These are phyloP conservation scores for Bombus superbus DNA, from an alignment of 1,140 invertebrate species.

Conservation along the genomic window DNA sequence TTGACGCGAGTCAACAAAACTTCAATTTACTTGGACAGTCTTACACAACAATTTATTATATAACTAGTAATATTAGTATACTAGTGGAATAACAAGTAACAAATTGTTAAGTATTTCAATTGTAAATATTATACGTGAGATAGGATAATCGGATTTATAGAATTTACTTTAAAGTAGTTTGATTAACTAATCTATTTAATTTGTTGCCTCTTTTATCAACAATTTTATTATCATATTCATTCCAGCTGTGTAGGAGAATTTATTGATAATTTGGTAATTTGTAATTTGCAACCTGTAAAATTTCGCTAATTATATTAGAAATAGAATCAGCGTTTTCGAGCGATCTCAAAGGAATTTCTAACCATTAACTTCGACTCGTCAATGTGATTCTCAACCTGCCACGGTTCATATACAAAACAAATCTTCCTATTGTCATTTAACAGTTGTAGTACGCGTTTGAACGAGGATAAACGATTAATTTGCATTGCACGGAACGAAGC, in stretches of 20 bases:
- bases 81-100: neutral
- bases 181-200: no score
- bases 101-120: neutral
- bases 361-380: neutral
- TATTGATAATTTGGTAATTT: no score
- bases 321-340: neutral
- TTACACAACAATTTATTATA: neutral
- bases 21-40: neutral
- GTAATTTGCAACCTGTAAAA: no score
- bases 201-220: no score
- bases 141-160: neutral
- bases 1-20: neutral
- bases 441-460: no score
- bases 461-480: neutral
- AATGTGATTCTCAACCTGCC: no score
- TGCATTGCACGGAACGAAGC: neutral
- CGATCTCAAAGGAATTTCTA: neutral
- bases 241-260: no score
- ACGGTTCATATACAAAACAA: no score
- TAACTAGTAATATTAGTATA: neutral
- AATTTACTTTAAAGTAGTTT: neutral
- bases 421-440: neutral
- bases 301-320: no score
- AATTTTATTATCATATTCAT: no score
- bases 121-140: no score